Conservation (phyloP, 2,888 invertebrate genomes). For the Suillia variegata region DNA sequence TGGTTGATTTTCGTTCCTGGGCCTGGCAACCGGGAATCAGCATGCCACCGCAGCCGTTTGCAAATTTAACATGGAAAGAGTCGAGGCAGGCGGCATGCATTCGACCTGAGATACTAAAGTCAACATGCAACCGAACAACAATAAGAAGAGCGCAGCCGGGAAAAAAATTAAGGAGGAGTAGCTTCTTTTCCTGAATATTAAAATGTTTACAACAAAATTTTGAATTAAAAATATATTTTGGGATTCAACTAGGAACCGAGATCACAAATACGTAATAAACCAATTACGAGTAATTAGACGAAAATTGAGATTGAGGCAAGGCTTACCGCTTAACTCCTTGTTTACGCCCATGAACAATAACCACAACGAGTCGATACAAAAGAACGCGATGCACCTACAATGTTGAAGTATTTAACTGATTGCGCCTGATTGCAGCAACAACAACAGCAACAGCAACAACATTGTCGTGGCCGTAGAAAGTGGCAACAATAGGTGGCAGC, state of each 20-base stretch:
- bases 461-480: slow-evolving; percentile 7
- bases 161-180: no score
- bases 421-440: slow-evolving; percentile 16
- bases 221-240: no score
- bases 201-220: no score
- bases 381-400: slow-evolving; percentile 19
- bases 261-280: no score
- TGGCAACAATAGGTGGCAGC: slow-evolving; percentile 16
- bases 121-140: slow-evolving; percentile 16
- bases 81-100: background rate
- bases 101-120: slow-evolving; percentile 17
- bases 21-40: slow-evolving; percentile 22
- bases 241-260: no score
- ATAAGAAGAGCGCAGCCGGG: no score
- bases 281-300: no score
- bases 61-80: background rate
- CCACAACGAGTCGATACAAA: slow-evolving; percentile 2
- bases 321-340: no score
- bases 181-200: no score
- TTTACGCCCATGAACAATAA: slow-evolving; percentile 7
- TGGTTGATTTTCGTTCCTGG: slow-evolving; percentile 20
- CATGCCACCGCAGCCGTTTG: slow-evolving; percentile 27
- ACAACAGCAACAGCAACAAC: slow-evolving; percentile 11
- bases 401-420: slow-evolving; percentile 22
- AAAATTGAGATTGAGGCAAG: no score